phyloP scores from a whole-genome alignment of 2,797 vertebrate genomes.

The Dallia pectoralis region DNA sequence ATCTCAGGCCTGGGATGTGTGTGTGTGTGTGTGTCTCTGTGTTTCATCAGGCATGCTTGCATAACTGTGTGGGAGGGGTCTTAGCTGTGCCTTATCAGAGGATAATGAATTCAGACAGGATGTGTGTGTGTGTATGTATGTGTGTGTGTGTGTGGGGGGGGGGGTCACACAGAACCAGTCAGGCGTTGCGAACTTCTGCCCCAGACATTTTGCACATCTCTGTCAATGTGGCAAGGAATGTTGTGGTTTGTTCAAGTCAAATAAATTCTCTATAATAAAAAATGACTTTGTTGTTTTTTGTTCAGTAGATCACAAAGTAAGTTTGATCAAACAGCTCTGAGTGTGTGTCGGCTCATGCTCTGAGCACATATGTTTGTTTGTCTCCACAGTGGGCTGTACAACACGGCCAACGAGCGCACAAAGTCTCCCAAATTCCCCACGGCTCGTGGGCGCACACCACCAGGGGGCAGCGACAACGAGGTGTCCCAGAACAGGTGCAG shows the following conservation, averaged over 20 bases:
- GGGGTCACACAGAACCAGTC: neutral
- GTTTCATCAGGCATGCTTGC: no score
- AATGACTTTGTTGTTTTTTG: neutral
- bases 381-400: slow-evolving; percentile 77
- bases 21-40: neutral
- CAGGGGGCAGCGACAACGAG: slow-evolving; percentile 81
- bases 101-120: neutral
- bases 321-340: neutral
- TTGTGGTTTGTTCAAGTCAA: neutral
- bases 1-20: neutral
- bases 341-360: neutral
- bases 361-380: slow-evolving; percentile 4
- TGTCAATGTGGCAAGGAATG: neutral
- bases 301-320: neutral
- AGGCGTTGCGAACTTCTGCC: neutral
- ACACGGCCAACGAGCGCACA: slow-evolving; percentile 76
- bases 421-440: slow-evolving; percentile 86
- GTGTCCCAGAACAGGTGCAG: slow-evolving; percentile 71
- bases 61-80: neutral
- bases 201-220: neutral
- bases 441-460: slow-evolving; percentile 72
- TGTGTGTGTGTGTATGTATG: neutral
- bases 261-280: neutral
- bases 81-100: neutral
- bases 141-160: neutral